Conservation (phyloP, 2,113 vertebrate genomes). For the Onychorhynchus coronatus region DNA sequence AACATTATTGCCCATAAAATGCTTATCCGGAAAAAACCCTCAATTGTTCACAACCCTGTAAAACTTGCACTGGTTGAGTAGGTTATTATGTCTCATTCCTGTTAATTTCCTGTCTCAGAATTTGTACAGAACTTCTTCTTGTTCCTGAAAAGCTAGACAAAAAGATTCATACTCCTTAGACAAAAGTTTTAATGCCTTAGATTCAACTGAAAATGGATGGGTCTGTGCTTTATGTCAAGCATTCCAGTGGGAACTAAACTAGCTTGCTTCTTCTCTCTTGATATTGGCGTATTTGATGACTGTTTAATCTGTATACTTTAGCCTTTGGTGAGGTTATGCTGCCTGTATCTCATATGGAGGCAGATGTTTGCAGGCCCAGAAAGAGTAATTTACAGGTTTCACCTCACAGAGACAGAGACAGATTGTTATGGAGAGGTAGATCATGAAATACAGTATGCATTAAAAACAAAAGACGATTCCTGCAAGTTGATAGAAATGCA, state of each 20-base stretch:
- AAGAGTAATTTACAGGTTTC: background rate
- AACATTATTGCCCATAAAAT: background rate
- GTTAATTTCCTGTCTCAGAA: background rate
- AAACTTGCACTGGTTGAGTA: background rate
- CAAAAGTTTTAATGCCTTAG: background rate
- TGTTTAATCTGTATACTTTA: background rate
- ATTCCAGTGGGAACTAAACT: background rate
- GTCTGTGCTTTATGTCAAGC: background rate
- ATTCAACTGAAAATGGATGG: background rate
- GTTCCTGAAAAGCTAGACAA: background rate
- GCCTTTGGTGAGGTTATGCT: background rate
- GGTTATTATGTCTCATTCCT: background rate
- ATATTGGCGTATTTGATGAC: background rate
- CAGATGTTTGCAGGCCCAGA: background rate
- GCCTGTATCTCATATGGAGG: background rate
- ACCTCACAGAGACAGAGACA: background rate
- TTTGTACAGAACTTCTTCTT: background rate
- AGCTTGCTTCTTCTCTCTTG: background rate
- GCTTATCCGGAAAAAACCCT: background rate
- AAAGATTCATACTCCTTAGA: background rate
- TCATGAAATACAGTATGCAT: background rate
- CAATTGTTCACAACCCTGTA: background rate
- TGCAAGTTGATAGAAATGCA: background rate
- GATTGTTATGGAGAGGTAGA: background rate
- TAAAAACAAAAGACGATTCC: background rate